phyloP scores from a whole-genome alignment of 2,113 vertebrate species.

The Scalopus aquaticus region DNA sequence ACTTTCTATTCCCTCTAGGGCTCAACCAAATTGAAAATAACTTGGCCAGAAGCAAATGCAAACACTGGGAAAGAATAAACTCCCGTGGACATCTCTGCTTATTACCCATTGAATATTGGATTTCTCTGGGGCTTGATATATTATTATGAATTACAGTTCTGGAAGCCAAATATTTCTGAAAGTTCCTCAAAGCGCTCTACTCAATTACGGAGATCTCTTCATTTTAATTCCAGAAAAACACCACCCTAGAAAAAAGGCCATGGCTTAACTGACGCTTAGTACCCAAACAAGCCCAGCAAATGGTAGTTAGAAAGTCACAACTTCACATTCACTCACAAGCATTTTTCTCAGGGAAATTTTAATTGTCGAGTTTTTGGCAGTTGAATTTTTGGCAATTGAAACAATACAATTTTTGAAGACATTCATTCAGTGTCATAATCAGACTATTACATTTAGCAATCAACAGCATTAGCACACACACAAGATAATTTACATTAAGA shows the following conservation, averaged over 20 bases:
- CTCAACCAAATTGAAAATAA: neutral
- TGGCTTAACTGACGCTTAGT: neutral
- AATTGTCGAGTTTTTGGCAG: neutral
- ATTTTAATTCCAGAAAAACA: neutral
- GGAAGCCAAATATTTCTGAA: neutral
- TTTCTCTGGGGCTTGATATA: neutral
- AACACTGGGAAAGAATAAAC: neutral
- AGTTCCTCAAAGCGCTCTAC: neutral
- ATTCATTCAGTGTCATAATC: too few relatives aligned
- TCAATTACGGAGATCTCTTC: neutral
- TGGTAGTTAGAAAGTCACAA: neutral
- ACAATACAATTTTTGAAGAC: neutral
- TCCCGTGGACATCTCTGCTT: fast-evolving
- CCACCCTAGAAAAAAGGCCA: neutral
- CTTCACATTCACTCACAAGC: fast-evolving
- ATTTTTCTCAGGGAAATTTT: neutral
- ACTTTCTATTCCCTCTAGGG: neutral
- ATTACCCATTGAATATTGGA: neutral
- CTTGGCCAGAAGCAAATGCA: neutral
- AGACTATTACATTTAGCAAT: too few relatives aligned
- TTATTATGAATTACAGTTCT: neutral
- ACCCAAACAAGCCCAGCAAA: fast-evolving
- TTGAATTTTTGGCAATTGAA: neutral
- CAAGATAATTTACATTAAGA: too few relatives aligned
- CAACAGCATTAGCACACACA: too few relatives aligned